Evolutionary conservation across 2,113 vertebrate species (phyloP), one percentile per base, ranked within the genome.

Genomic region (Coryphaenoides rupestris): DNA sequence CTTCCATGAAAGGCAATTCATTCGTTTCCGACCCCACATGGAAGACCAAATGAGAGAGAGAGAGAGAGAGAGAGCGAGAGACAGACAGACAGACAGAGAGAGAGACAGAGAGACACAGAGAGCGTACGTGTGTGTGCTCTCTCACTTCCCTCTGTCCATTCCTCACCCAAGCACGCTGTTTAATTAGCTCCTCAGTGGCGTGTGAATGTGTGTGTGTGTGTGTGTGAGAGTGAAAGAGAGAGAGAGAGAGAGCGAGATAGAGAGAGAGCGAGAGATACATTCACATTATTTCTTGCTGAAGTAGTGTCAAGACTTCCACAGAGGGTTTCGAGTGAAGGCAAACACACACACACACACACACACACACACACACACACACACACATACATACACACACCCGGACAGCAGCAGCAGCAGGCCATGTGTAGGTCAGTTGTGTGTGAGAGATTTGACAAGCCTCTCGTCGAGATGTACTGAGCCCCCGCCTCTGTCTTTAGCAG

Each of bases 151-250:
- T 73, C 70, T 59, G 68, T 65, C 72, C 71, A 55, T 63, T 68
- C 73, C 62, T 80, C 63, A 77, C 73, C 62, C 70, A 69, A 60
- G 47, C 73, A 73, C 17, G 19, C 68, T 82, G 75, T 85, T 82
- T 89, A 90, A 91, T 91, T 90, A 88, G 81, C 84, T 85, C 78
- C 70, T 81, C 77, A 57, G 78, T 80, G 74, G 77, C 74, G 65
- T 74, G 75, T 75, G 74, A 78, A 67, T 68, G n/a, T n/a, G n/a
- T 65, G 60, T 58, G 66, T 63, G 10, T 63, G 66, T 69, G 63
- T 71, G 55, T 72, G 49, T 22, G 52, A 77, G 74, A 75, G 26
- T 4, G 26, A 28, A 6, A 28, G 26, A 28, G 26, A 1, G 28
- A 33, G 28, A 33, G 28, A 33, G 28, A 33, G 28, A 33, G 28